Conservation (phyloP, 1,140 invertebrate genomes). For the Tetramorium simillimum region DNA sequence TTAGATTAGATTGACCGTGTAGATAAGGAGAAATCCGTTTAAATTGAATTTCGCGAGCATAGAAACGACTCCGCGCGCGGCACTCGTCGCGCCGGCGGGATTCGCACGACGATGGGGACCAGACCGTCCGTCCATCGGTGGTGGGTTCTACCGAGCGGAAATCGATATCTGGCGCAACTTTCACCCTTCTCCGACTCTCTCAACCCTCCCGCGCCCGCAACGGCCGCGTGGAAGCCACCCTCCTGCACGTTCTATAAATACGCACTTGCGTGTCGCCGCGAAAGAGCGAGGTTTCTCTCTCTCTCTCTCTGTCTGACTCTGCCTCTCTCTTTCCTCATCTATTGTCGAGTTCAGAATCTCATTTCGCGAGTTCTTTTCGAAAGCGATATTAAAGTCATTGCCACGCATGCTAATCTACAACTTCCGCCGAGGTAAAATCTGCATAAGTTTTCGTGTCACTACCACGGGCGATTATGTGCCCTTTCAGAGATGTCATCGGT, state of each 20-base stretch:
- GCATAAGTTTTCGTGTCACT: slow-evolving; percentile 2
- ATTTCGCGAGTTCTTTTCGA: not conserved
- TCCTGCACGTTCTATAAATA: slow-evolving; percentile 44
- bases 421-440: slow-evolving; percentile 16
- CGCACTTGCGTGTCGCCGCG: slow-evolving; percentile 40
- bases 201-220: slow-evolving; percentile 10
- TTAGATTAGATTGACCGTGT: not conserved
- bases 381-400: not conserved
- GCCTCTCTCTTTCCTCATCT: not conserved
- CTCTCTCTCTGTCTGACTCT: not conserved
- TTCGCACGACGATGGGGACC: slow-evolving; percentile 12
- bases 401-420: not conserved
- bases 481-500: slow-evolving; percentile 8
- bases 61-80: not conserved
- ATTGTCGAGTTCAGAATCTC: slow-evolving; percentile 2
- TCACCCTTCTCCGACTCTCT: slow-evolving; percentile 47
- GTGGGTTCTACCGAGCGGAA: slow-evolving; percentile 34
- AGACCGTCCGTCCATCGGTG: not conserved
- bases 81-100: slow-evolving; percentile 12
- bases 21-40: not conserved
- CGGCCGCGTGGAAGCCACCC: slow-evolving; percentile 26
- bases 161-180: slow-evolving; percentile 68
- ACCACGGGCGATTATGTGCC: not conserved
- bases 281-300: not conserved
- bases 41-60: slow-evolving; percentile 44